Evolutionary conservation across 2,797 vertebrate species (phyloP).

Genomic region (Gouania willdenowi): DNA sequence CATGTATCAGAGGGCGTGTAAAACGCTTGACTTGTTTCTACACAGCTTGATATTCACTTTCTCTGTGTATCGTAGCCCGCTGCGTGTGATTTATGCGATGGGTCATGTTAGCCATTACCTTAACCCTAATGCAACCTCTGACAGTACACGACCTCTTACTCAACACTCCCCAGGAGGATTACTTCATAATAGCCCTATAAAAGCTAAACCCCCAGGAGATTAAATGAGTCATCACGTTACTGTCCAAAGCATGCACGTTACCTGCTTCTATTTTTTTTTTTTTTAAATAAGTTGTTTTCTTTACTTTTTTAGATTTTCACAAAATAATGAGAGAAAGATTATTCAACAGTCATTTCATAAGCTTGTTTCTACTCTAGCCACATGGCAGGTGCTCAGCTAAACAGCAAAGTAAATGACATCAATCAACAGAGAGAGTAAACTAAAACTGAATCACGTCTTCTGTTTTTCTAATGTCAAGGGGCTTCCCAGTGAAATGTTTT

Average conservation of each 20-base stretch:
- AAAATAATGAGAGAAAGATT: slow-evolving; percentile 22
- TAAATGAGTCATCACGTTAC: slow-evolving; percentile 25
- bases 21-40: slow-evolving; percentile 45
- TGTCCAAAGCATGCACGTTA: slow-evolving; percentile 7
- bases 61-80: slow-evolving; percentile 30
- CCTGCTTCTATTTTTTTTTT: too few relatives aligned
- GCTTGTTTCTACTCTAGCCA: slow-evolving; percentile 29
- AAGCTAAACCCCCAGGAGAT: slow-evolving; percentile 16
- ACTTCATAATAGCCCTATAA: slow-evolving; percentile 31
- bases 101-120: slow-evolving; percentile 31
- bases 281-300: too few relatives aligned
- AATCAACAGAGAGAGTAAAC: slow-evolving; percentile 50
- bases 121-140: slow-evolving; percentile 51
- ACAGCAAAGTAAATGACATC: slow-evolving; percentile 43
- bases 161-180: slow-evolving; percentile 28
- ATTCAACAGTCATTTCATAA: slow-evolving; percentile 13
- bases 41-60: slow-evolving; percentile 36
- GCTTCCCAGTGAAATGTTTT: slow-evolving; percentile 1
- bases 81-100: slow-evolving; percentile 51
- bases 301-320: slow-evolving; percentile 33
- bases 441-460: slow-evolving; percentile 30
- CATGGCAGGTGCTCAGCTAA: slow-evolving; percentile 37
- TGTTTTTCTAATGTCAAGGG: slow-evolving; percentile 21
- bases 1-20: slow-evolving; percentile 38
- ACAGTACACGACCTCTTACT: slow-evolving; percentile 49